Evolutionary conservation across 2,113 vertebrate species (phyloP).

Genomic region (Ondatra zibethicus): DNA sequence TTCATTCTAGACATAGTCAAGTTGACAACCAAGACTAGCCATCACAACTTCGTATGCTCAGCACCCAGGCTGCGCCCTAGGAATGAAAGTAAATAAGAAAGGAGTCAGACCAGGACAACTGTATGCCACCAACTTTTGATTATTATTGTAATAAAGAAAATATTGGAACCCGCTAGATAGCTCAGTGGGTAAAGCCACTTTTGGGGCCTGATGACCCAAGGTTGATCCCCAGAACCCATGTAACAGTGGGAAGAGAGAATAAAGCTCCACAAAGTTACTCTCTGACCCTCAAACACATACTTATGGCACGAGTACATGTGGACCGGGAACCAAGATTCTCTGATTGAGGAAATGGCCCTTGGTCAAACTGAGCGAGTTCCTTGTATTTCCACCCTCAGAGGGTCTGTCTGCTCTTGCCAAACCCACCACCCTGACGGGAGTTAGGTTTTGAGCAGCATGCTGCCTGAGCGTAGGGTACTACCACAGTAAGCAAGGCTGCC

Average conservation of each 20-base stretch:
- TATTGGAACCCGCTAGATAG: not conserved
- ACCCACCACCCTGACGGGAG: not conserved
- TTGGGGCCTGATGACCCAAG: not conserved
- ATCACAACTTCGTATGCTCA: not conserved
- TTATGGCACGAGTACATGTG: not conserved
- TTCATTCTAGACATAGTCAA: not conserved
- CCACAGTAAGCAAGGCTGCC: constrained; percentile 39
- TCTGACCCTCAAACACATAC: no score
- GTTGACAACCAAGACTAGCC: not conserved
- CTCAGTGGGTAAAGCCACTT: not conserved
- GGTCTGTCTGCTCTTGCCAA: not conserved
- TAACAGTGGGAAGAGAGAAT: not conserved
- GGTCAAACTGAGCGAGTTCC: not conserved
- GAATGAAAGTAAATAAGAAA: not conserved
- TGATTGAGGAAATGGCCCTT: not conserved
- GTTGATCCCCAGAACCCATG: not conserved
- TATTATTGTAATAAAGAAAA: constrained; percentile 18
- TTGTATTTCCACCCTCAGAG: not conserved
- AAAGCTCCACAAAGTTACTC: not conserved
- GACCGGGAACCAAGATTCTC: not conserved
- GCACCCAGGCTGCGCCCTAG: not conserved
- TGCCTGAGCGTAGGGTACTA: not conserved
- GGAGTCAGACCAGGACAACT: not conserved
- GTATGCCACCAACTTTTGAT: not conserved
- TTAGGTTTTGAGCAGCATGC: not conserved